Conservation (phyloP, 1,140 invertebrate species). For the Leptoteleia sp. region DNA sequence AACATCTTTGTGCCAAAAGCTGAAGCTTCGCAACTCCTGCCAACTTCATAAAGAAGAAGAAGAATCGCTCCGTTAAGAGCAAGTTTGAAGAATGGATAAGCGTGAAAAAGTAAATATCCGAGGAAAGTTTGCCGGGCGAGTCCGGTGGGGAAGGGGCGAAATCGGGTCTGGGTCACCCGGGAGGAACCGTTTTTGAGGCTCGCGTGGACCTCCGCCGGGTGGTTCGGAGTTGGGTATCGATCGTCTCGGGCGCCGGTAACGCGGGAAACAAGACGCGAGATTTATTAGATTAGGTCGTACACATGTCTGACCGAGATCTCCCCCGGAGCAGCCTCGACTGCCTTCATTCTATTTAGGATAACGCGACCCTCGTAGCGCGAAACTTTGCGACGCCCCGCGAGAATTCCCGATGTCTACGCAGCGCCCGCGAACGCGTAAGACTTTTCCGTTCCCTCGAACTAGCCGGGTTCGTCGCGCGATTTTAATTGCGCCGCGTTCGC, state of each 20-base stretch:
- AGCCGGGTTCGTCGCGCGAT: constrained; percentile 30
- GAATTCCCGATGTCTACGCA: constrained; percentile 12
- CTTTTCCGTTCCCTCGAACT: constrained; percentile 37
- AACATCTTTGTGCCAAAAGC: too few relatives aligned
- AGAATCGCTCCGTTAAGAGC: too few relatives aligned
- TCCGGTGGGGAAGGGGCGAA: not conserved
- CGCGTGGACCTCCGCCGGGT: constrained; percentile 12
- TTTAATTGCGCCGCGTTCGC: constrained; percentile 44
- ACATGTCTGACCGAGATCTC: constrained; percentile 63
- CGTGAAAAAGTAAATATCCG: too few relatives aligned
- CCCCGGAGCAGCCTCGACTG: constrained; percentile 40
- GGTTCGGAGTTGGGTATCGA: constrained; percentile 37
- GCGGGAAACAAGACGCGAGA: constrained; percentile 63
- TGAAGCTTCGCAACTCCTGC: too few relatives aligned
- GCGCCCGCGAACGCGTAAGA: too few relatives aligned
- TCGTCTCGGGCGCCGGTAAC: constrained; percentile 40
- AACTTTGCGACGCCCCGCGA: constrained; percentile 36
- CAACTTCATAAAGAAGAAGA: too few relatives aligned
- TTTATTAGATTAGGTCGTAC: constrained; percentile 65
- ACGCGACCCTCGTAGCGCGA: constrained; percentile 47
- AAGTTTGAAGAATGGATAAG: too few relatives aligned
- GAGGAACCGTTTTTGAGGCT: constrained; percentile 21
- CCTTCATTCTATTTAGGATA: constrained; percentile 59
- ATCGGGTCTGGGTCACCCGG: constrained; percentile 9
- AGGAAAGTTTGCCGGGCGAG: too few relatives aligned